Percentiles rank a stretch among this genome's conserved stretches.
phyloP scores from a whole-genome alignment of 2,797 vertebrate species.

The Varecia variegata region DNA sequence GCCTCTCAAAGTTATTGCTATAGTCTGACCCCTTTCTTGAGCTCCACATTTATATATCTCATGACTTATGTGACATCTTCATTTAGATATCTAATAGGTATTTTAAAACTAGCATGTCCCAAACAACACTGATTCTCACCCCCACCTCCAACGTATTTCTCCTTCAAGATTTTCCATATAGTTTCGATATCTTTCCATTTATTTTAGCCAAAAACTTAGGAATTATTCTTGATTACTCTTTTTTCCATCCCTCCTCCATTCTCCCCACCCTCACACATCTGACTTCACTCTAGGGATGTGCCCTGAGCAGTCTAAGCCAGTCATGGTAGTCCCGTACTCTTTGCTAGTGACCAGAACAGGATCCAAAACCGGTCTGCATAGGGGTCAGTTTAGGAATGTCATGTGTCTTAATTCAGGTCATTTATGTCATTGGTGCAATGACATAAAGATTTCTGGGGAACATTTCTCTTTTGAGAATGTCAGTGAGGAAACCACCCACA shows the following conservation, averaged over 20 bases:
- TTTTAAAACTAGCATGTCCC: not conserved
- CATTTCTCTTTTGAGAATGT: not conserved
- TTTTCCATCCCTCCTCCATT: not conserved
- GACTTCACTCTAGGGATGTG: not conserved
- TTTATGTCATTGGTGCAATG: not conserved
- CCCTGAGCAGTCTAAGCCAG: not conserved
- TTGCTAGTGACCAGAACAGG: not conserved
- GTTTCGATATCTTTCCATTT: not conserved
- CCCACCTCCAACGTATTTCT: not conserved
- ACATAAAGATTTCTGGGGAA: not conserved
- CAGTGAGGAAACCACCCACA: not conserved
- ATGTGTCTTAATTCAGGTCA: not conserved
- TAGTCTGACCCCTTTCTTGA: not conserved
- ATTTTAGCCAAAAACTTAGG: not conserved
- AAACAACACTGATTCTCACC: not conserved
- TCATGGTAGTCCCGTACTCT: no score
- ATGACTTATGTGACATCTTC: not conserved
- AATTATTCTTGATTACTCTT: not conserved
- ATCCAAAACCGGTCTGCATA: not conserved
- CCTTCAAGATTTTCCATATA: not conserved
- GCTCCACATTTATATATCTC: not conserved
- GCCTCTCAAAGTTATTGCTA: not conserved
- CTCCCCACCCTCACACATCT: not conserved
- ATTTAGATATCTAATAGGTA: not conserved
- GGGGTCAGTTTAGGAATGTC: not conserved